A percentile compares a stretch with the other conserved stretches of the same genome.
Evolutionary conservation across 2,888 invertebrate species (phyloP).

Genomic region (Cheilosia vernalis): DNA sequence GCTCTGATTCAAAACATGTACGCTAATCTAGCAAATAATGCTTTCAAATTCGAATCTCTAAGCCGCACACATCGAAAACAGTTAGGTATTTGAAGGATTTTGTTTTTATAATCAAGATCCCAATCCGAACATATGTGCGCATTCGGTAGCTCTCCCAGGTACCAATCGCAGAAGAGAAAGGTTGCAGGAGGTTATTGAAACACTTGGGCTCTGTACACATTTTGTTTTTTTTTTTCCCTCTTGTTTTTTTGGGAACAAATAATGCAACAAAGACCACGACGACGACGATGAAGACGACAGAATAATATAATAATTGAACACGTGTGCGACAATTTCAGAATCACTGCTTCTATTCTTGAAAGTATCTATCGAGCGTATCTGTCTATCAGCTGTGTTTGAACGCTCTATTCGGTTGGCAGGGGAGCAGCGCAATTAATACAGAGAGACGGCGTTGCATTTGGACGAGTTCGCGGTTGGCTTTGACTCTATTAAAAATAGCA

Average conservation of each 20-base stretch:
- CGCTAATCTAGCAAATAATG: neutral
- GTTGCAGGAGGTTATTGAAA: conserved; percentile 55
- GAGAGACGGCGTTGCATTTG: conserved; percentile 31
- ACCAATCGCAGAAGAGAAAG: conserved; percentile 8
- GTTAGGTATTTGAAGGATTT: conserved; percentile 4
- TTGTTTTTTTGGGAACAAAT: conserved; percentile 22
- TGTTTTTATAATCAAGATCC: neutral
- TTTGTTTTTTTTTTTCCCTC: neutral
- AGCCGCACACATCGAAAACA: conserved; percentile 10
- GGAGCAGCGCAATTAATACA: conserved; percentile 25
- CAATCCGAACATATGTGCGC: conserved; percentile 6
- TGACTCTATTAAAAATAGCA: conserved; percentile 68
- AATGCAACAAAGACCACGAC: conserved; percentile 23
- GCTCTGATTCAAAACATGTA: neutral
- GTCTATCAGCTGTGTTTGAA: conserved; percentile 52
- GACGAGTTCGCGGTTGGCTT: conserved; percentile 53
- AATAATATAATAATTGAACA: conserved; percentile 64
- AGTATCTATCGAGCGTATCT: conserved; percentile 39
- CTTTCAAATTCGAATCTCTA: conserved; percentile 5
- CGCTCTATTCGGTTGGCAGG: conserved; percentile 51
- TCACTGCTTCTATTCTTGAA: conserved; percentile 53
- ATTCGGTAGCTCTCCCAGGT: conserved; percentile 35
- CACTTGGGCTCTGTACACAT: conserved; percentile 18
- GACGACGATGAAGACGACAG: conserved; percentile 31
- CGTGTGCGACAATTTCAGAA: conserved; percentile 61